A percentile compares a stretch with the other conserved stretches of the same genome.
phyloP scores from a whole-genome alignment of 2,888 invertebrate species.

The Diplazon laetatorius region DNA sequence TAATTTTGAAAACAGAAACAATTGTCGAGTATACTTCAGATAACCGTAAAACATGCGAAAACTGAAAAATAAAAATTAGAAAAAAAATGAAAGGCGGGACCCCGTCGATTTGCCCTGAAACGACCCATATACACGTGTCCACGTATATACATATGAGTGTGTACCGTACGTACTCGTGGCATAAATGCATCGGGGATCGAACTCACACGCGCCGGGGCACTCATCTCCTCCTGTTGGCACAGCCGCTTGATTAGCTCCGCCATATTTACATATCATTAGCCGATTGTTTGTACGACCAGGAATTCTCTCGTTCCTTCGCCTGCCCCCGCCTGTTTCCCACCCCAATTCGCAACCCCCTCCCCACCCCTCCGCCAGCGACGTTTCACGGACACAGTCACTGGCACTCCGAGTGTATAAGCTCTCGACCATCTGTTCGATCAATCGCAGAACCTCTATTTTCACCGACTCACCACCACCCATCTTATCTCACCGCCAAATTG shows the following conservation, averaged over 20 bases:
- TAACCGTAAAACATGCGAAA: too few species aligned
- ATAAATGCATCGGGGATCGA: conserved; percentile 78
- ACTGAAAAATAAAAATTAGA: too few species aligned
- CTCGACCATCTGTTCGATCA: neutral
- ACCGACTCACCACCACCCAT: too few species aligned
- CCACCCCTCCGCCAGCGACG: neutral
- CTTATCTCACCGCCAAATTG: too few species aligned
- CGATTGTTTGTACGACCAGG: conserved; percentile 79
- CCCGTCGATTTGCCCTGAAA: too few species aligned
- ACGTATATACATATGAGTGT: conserved; percentile 31
- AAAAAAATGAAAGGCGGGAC: too few species aligned
- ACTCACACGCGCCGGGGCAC: conserved; percentile 70
- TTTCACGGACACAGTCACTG: conserved; percentile 10
- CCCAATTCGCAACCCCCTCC: conserved; percentile 14
- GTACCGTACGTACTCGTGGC: conserved; percentile 66
- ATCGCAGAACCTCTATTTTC: neutral
- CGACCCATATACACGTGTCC: conserved; percentile 14
- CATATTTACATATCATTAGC: conserved; percentile 82
- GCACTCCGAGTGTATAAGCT: conserved; percentile 19
- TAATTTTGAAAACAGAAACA: too few species aligned
- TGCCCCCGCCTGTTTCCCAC: conserved; percentile 27
- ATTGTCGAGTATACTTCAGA: too few species aligned
- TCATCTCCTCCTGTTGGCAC: conserved; percentile 79
- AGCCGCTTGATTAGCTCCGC: conserved; percentile 81
- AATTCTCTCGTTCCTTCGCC: conserved; percentile 72